A percentile compares a stretch with the other conserved stretches of the same genome.
Evolutionary conservation across 2,888 invertebrate genomes (phyloP).

Genomic region (Perizoma flavofasciatum): DNA sequence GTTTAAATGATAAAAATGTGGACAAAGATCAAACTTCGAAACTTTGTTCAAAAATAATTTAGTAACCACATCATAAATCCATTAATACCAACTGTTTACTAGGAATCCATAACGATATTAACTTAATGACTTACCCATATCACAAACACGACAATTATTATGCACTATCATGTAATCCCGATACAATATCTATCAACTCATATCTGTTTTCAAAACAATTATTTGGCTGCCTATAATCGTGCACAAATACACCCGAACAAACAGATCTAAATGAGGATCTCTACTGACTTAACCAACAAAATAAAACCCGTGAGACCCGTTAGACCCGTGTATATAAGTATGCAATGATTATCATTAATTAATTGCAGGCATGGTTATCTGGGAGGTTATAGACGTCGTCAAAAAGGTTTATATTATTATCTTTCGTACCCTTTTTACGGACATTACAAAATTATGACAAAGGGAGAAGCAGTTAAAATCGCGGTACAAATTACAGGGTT

Average conservation of each 20-base stretch:
- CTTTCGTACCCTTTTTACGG: conserved; percentile 1
- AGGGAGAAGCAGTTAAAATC: conserved; percentile 45
- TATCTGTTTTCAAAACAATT: conserved; percentile 29
- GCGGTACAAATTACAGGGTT: conserved; percentile 37
- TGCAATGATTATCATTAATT: conserved; percentile 32
- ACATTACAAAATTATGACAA: conserved; percentile 48
- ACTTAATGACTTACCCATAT: not conserved
- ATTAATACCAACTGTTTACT: not conserved
- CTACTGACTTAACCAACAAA: conserved; percentile 17
- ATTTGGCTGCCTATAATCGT: conserved; percentile 28
- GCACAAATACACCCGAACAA: conserved; percentile 28
- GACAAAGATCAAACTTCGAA: too few species aligned
- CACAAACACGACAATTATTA: conserved; percentile 8
- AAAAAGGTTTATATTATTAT: conserved; percentile 27
- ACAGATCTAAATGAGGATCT: conserved; percentile 18
- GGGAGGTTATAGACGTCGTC: conserved; percentile 27
- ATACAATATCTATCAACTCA: conserved; percentile 18
- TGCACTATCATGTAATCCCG: conserved; percentile 13
- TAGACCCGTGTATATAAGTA: conserved; percentile 21
- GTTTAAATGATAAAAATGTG: too few species aligned
- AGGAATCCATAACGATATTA: too few species aligned
- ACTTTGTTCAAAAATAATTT: not conserved
- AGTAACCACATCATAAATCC: not conserved
- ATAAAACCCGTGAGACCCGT: conserved; percentile 21
- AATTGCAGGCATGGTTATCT: conserved; percentile 28